Conservation (phyloP, 2,797 vertebrate species). For the Pipistrellus pygmaeus region DNA sequence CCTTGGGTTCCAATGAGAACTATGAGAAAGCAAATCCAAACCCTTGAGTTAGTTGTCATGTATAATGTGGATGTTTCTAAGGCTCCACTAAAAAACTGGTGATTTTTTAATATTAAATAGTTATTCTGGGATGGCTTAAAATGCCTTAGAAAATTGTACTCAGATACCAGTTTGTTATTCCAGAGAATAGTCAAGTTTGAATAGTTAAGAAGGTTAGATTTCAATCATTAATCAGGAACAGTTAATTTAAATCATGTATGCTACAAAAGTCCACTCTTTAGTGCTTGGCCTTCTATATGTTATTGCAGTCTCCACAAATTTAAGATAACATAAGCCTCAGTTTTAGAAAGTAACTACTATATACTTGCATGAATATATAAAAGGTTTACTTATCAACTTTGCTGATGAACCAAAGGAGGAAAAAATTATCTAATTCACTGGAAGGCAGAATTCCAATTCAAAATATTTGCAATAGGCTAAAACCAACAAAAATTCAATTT, state of each 20-base stretch:
- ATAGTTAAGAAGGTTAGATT: constrained; percentile 44
- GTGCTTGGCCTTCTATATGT: background rate
- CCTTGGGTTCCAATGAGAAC: background rate
- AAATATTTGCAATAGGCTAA: constrained; percentile 75
- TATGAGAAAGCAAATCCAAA: constrained; percentile 9
- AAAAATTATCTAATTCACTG: constrained; percentile 74
- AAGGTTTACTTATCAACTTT: constrained; percentile 76
- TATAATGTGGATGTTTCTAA: constrained; percentile 27
- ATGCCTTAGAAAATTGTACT: constrained; percentile 61
- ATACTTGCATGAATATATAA: constrained; percentile 73
- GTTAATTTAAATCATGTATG: constrained; percentile 54
- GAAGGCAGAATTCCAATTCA: constrained; percentile 70
- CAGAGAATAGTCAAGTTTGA: background rate
- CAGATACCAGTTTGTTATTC: constrained; percentile 16
- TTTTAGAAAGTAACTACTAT: constrained; percentile 69
- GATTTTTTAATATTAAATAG: constrained; percentile 55
- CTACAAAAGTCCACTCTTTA: constrained; percentile 36
- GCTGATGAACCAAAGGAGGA: constrained; percentile 67
- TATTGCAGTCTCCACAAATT: constrained; percentile 53
- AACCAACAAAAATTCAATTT: constrained; percentile 77
- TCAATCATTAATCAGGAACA: constrained; percentile 65
- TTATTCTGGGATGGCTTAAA: constrained; percentile 62
- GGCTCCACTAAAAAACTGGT: constrained; percentile 15
- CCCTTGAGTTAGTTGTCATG: background rate
- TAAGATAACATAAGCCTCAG: constrained; percentile 37